phyloP scores from a whole-genome alignment of 2,113 vertebrate genomes.

The Mus musculus region DNA sequence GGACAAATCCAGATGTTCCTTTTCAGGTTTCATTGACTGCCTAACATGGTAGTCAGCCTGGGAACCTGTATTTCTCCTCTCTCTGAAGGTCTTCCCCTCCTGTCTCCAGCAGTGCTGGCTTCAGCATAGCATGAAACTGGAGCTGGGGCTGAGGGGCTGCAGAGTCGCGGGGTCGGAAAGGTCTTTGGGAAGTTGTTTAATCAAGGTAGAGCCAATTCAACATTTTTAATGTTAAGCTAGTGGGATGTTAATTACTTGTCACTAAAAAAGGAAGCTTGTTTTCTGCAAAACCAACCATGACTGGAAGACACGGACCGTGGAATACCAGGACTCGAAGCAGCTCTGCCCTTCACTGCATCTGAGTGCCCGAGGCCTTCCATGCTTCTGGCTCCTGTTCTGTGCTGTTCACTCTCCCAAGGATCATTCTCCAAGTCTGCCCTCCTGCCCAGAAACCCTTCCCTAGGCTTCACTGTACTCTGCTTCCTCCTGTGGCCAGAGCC shows the following conservation, averaged over 20 bases:
- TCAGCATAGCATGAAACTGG: neutral
- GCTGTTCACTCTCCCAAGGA: no score
- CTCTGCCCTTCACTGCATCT: neutral
- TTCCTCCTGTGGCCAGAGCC: neutral
- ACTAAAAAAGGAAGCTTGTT: neutral
- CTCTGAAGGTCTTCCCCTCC: neutral
- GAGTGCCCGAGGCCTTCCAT: fast-evolving
- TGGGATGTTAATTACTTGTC: neutral
- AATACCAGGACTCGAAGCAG: neutral
- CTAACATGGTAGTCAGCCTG: fast-evolving
- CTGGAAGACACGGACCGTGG: neutral
- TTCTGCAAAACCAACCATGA: neutral
- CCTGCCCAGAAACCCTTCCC: neutral
- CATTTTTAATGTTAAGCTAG: neutral
- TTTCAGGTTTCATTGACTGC: neutral
- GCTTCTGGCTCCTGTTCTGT: fast-evolving
- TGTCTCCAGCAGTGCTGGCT: neutral
- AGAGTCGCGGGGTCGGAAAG: neutral
- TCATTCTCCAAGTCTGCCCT: neutral
- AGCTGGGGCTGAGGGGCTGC: neutral
- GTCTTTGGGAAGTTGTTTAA: neutral
- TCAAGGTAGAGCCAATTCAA: neutral
- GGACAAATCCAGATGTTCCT: neutral
- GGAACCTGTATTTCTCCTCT: neutral
- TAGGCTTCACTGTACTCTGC: neutral